Conservation (phyloP, 2,797 vertebrate species). For the Sciurus vulgaris region DNA sequence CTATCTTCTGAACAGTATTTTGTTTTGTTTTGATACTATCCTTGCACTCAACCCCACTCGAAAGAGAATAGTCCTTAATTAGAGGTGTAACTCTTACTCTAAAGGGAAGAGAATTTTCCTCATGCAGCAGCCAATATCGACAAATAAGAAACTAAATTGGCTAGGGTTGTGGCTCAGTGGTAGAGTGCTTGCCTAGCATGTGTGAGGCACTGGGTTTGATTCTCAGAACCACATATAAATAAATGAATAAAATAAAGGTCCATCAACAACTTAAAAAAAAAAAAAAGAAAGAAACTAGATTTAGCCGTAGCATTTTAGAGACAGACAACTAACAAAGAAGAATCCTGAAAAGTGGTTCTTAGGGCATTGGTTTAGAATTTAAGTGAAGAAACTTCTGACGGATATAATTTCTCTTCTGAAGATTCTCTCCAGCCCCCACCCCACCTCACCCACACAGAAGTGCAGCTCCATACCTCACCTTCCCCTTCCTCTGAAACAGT, state of each 20-base stretch:
- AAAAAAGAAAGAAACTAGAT: too few relatives aligned
- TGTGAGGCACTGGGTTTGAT: too few relatives aligned
- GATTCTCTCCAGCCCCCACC: neutral
- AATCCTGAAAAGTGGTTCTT: slow-evolving; percentile 33
- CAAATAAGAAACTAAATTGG: slow-evolving; percentile 5
- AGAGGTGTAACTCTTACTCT: slow-evolving; percentile 17
- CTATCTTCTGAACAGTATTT: slow-evolving; percentile 24
- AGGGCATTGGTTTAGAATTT: slow-evolving; percentile 43
- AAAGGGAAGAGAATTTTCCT: slow-evolving; percentile 21
- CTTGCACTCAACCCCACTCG: neutral
- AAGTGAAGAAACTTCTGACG: slow-evolving; percentile 43
- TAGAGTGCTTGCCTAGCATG: too few relatives aligned
- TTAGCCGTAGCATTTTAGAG: neutral
- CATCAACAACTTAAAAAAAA: too few relatives aligned
- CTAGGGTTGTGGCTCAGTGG: too few relatives aligned
- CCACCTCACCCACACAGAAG: neutral
- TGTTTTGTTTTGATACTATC: slow-evolving; percentile 21
- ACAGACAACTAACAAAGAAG: slow-evolving; percentile 15
- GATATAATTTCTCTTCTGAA: neutral
- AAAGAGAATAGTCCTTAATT: slow-evolving; percentile 59
- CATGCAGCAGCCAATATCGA: slow-evolving; percentile 11
- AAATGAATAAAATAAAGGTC: too few relatives aligned
- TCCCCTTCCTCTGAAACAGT: neutral
- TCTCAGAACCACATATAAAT: too few relatives aligned
- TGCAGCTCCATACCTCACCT: neutral